Conservation (phyloP, 2,797 vertebrate species). For the Tapera naevia region DNA sequence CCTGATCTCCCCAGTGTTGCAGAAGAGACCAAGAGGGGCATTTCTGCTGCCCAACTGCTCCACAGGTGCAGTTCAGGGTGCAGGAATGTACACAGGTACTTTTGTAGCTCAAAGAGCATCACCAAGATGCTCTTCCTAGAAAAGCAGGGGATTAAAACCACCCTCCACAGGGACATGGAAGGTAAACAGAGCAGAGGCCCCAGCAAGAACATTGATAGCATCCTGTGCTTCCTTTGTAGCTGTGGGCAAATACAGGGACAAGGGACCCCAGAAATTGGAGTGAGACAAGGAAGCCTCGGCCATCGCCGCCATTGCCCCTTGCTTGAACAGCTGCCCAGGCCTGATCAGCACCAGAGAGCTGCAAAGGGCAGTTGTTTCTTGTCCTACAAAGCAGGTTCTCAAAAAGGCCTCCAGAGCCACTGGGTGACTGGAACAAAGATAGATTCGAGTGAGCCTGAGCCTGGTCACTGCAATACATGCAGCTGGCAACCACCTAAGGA, state of each 20-base stretch:
- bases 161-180: not conserved
- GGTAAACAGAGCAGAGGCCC: not conserved
- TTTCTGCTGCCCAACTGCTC: not conserved
- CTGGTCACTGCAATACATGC: accelerated
- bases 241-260: not conserved
- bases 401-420: not conserved
- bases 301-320: accelerated
- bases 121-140: not conserved
- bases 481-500: not conserved
- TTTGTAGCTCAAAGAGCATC: not conserved
- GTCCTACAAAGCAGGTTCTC: not conserved
- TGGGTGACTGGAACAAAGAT: not conserved
- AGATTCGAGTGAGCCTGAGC: accelerated
- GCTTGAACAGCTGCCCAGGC: not conserved
- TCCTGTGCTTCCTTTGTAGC: not conserved
- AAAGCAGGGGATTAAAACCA: not conserved
- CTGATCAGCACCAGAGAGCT: not conserved
- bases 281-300: not conserved
- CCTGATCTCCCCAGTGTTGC: accelerated
- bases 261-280: not conserved
- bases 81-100: not conserved
- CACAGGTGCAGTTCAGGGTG: not conserved
- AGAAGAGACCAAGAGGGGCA: not conserved
- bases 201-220: accelerated
- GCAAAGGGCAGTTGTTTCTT: accelerated